Evolutionary conservation across 2,113 vertebrate genomes (phyloP), one percentile per base, ranked within the genome.

Genomic region (Ammodramus savannarum): DNA sequence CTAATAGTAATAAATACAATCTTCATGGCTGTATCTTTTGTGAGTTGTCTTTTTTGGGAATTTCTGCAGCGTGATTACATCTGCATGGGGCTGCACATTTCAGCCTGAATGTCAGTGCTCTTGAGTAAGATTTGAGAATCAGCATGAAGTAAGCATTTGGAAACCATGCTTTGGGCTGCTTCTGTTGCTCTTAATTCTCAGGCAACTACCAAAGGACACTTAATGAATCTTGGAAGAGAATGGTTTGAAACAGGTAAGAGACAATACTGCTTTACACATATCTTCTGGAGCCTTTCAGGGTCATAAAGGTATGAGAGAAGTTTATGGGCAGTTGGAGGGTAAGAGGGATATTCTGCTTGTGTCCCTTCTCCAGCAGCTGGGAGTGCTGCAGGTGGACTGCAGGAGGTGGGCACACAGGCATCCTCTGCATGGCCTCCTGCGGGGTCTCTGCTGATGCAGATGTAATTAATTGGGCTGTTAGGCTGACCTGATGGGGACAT

Each of bases 1-100:
- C 48, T 89, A 32, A 34, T 9, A 84, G 55, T 41, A 97, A 95
- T 96, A 94, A 97, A 95, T 94, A 74, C 46, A 71, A 51, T 86
- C 63, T 76, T 69, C 14, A 4, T 83, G 65, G 43, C 68, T 72
- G 43, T 77, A 69, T 84, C 54, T 55, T 82, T 46, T 34, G 54
- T 54, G 69, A 38, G 31, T 54, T 51, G 80, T 93, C 34, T 34
- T 80, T 63, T 69, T 41, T 73, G 69, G 63, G 20, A 49, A 36
- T 72, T 87, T 90, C 52, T 91, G 66, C 62, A 76, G 59, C 48
- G 7, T 6, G 4, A n/a, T 63, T 65, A 2, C 7, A 16, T 44
- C 36, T 13, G 10, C 10, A 5, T 71, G 49, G 34, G 83, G 73
- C 58, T 85, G 68, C 38, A 14, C 36, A 20, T 84, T 72, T 58